These are phyloP conservation scores for Muricea muricata DNA, from an alignment of 92 coral and sea anemone species.

Conservation along the genomic window DNA sequence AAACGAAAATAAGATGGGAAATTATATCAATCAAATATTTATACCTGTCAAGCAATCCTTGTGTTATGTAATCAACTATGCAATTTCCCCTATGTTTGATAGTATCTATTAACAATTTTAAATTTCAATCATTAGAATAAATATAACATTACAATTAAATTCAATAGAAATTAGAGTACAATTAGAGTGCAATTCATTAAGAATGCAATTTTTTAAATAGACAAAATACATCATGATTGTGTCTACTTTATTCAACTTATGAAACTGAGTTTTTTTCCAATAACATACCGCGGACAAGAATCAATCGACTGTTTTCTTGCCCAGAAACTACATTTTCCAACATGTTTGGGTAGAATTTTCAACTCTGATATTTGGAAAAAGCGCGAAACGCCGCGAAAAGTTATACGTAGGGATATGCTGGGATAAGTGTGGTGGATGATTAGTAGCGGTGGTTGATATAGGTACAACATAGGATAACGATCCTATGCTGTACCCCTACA, in stretches of 20 bases:
- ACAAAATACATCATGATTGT: too few species aligned
- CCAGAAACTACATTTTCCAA: slow-evolving; percentile 74
- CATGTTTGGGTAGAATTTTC: slow-evolving; percentile 54
- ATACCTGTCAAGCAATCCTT: slow-evolving; percentile 29
- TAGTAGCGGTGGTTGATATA: too few species aligned
- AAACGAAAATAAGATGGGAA: background rate
- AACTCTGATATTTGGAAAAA: too few species aligned
- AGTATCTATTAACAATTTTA: slow-evolving; percentile 1
- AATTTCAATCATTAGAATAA: background rate
- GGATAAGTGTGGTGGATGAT: too few species aligned
- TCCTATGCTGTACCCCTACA: background rate
- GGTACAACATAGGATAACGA: background rate
- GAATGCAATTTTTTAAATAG: background rate
- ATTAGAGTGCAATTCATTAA: background rate
- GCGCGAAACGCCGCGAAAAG: too few species aligned
- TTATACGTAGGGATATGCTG: too few species aligned
- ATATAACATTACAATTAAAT: too few species aligned
- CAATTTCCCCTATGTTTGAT: slow-evolving; percentile 21
- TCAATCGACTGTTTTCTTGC: slow-evolving; percentile 76
- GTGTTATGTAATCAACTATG: slow-evolving; percentile 21
- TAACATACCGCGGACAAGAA: slow-evolving; percentile 79
- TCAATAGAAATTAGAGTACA: background rate
- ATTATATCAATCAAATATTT: background rate
- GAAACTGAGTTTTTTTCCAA: background rate
- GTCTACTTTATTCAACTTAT: too few species aligned